Evolutionary conservation across 2,797 vertebrate genomes (phyloP).

Genomic region (Coreius guichenoti): DNA sequence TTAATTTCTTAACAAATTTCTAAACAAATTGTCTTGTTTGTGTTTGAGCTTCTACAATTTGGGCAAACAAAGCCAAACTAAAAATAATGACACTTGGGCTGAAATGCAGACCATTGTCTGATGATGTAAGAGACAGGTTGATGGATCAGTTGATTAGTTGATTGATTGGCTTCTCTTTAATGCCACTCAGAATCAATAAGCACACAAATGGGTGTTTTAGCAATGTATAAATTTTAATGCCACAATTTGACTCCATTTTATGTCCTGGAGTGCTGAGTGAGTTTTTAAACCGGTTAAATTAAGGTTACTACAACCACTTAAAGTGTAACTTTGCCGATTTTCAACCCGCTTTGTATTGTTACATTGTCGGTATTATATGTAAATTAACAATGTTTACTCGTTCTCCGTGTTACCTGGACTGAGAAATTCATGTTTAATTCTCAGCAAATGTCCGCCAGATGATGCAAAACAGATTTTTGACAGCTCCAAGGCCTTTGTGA

Average conservation of each 20-base stretch:
- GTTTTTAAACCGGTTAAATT: neutral
- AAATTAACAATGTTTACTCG: neutral
- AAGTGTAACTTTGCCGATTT: neutral
- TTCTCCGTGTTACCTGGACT: neutral
- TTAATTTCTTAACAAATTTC: no score
- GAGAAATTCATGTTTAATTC: neutral
- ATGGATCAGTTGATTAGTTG: constrained; percentile 16
- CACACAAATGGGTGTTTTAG: neutral
- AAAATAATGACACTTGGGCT: neutral
- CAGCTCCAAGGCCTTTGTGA: no score
- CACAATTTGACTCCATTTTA: neutral
- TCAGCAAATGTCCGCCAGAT: neutral
- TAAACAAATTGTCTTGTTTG: neutral
- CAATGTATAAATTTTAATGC: neutral
- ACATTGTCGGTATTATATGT: neutral
- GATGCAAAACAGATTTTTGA: no score
- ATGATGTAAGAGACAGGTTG: neutral
- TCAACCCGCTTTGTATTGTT: neutral
- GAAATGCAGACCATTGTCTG: neutral
- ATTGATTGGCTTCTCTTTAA: constrained; percentile 16
- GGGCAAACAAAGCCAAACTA: neutral
- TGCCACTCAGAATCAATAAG: constrained; percentile 3
- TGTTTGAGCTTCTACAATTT: neutral
- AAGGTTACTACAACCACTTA: neutral
- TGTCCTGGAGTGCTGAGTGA: neutral